A percentile compares a stretch with the other conserved stretches of the same genome.
Conservation (phyloP, 2,113 vertebrate genomes). For the Puntigrus tetrazona region DNA sequence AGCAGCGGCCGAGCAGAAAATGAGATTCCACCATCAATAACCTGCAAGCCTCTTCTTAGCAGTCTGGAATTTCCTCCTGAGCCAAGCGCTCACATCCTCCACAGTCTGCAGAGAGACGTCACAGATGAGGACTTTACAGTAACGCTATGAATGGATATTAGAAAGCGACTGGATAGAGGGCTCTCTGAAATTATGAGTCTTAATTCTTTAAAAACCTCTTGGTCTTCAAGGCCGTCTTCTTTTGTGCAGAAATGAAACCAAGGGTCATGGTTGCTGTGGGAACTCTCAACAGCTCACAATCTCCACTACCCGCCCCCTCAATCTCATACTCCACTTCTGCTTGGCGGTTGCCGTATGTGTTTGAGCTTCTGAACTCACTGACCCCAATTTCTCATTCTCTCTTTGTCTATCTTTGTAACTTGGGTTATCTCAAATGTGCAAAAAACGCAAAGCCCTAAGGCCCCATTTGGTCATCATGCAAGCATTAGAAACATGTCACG, state of each 20-base stretch:
- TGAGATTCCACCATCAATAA: constrained; percentile 52
- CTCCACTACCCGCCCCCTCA: neutral
- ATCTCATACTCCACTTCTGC: neutral
- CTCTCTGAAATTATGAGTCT: neutral
- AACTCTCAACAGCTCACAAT: constrained; percentile 30
- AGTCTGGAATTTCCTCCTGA: constrained; percentile 39
- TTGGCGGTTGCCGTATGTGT: neutral
- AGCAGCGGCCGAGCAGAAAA: constrained; percentile 53
- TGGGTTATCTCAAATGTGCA: neutral
- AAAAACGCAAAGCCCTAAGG: neutral
- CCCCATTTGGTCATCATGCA: neutral
- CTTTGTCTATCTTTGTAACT: neutral
- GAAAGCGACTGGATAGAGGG: neutral
- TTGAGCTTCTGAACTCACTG: neutral
- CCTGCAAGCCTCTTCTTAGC: constrained; percentile 38
- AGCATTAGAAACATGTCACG: neutral
- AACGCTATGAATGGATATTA: constrained; percentile 12
- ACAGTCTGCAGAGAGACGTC: neutral
- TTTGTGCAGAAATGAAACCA: constrained; percentile 17
- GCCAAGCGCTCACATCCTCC: constrained; percentile 24
- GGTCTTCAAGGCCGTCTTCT: neutral
- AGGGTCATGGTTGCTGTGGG: neutral
- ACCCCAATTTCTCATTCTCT: neutral
- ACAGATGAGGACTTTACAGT: neutral
- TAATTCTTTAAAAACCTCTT: neutral